These are phyloP conservation scores for Oxyteleia sp. DNA, from an alignment of 2,888 invertebrate genomes.

Conservation along the genomic window DNA sequence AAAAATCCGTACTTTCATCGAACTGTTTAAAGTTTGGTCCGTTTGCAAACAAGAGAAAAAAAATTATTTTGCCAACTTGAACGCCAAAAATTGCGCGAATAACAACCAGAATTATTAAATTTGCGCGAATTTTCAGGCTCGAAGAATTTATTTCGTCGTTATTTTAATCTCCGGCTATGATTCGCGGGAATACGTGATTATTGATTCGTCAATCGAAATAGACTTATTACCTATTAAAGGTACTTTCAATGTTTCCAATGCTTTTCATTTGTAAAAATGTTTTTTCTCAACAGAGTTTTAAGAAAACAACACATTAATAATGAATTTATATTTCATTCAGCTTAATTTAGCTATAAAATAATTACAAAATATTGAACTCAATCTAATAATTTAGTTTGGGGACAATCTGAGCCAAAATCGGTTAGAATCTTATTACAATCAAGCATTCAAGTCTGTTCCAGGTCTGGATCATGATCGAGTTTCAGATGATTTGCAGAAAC, in stretches of 20 bases:
- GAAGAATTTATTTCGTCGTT: conserved; percentile 37
- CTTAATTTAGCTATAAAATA: no score
- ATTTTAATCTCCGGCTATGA: conserved; percentile 38
- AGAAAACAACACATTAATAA: no score
- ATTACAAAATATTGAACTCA: no score
- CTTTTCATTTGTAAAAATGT: no score
- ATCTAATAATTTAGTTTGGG: no score
- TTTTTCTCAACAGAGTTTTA: background rate
- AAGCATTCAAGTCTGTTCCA: no score
- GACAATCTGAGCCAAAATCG: no score
- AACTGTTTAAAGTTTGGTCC: conserved; percentile 57
- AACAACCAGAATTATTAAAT: conserved; percentile 24
- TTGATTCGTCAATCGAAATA: conserved; percentile 32
- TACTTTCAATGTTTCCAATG: conserved; percentile 10
- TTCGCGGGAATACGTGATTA: conserved; percentile 9
- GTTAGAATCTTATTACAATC: no score
- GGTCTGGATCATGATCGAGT: no score
- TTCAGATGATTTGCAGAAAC: no score
- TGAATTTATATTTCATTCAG: no score
- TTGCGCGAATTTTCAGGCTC: conserved; percentile 16
- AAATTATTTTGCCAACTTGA: conserved; percentile 57
- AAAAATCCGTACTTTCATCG: conserved; percentile 48
- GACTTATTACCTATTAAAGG: conserved; percentile 19
- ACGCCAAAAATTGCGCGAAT: conserved; percentile 6
- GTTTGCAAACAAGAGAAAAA: conserved; percentile 7